Evolutionary conservation across 2,113 vertebrate genomes (phyloP).

Genomic region (Brienomyrus longianalis): DNA sequence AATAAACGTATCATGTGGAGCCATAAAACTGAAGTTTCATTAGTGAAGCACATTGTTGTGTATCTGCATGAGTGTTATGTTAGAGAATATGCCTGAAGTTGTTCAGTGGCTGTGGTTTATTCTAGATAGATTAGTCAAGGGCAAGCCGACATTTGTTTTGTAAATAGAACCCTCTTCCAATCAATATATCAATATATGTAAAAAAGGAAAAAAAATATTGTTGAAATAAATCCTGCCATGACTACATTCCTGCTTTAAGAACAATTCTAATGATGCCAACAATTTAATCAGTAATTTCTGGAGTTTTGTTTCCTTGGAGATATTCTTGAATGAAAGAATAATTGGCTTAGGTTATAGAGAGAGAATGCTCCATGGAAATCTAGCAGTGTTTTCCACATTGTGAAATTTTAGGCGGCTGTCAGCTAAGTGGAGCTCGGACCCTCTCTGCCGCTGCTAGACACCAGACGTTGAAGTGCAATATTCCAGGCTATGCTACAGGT

Average conservation of each 20-base stretch:
- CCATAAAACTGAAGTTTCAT: not conserved
- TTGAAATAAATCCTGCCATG: not conserved
- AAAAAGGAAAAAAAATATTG: not conserved
- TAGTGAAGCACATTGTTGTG: not conserved
- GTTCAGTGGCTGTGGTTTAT: not conserved
- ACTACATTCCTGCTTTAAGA: not conserved
- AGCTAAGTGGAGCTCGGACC: not conserved
- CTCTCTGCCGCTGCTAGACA: not conserved
- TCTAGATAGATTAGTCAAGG: not conserved
- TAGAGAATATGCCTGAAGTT: not conserved
- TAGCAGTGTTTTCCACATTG: not conserved
- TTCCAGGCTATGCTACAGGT: not conserved
- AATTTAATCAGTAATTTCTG: not conserved
- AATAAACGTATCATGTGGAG: not conserved
- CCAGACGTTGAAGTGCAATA: not conserved
- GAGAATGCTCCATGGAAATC: not conserved
- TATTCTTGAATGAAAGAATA: not conserved
- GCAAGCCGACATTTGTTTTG: not conserved
- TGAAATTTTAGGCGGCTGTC: not conserved
- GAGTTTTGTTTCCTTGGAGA: not conserved
- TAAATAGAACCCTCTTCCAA: not conserved
- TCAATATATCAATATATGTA: not conserved
- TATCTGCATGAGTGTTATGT: not conserved
- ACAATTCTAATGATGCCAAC: not conserved
- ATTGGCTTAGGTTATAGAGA: not conserved